Percentiles rank a stretch among this genome's conserved stretches.
These are phyloP conservation scores for Sarcophaga subvicina DNA, from an alignment of 2,888 invertebrate species.

Conservation along the genomic window DNA sequence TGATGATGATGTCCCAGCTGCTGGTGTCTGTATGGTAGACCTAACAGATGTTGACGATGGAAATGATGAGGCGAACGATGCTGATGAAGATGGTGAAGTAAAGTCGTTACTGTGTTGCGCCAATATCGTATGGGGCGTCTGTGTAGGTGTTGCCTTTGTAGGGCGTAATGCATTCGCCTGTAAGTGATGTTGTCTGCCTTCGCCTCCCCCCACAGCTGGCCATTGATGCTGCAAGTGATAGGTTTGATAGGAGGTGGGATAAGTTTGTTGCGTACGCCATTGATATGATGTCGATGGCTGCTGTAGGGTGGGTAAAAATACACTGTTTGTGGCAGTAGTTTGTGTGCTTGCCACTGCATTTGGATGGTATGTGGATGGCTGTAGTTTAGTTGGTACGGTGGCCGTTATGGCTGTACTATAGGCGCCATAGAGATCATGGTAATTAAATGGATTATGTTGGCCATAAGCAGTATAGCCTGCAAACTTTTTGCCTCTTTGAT, in stretches of 20 bases:
- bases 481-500: slow-evolving; percentile 60
- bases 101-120: slow-evolving; percentile 50
- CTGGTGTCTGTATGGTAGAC: slow-evolving; percentile 30
- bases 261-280: slow-evolving; percentile 63
- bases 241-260: slow-evolving; percentile 62
- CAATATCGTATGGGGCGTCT: slow-evolving; percentile 57
- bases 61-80: neutral
- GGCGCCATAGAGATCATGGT: slow-evolving; percentile 69
- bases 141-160: slow-evolving; percentile 56
- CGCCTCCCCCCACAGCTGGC: slow-evolving; percentile 25
- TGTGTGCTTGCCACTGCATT: slow-evolving; percentile 15
- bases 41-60: slow-evolving; percentile 31
- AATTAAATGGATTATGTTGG: slow-evolving; percentile 71
- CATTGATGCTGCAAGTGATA: slow-evolving; percentile 61
- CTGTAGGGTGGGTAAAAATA: slow-evolving; percentile 21
- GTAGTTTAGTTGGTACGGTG: slow-evolving; percentile 57
- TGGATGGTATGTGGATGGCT: slow-evolving; percentile 61
- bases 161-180: slow-evolving; percentile 47
- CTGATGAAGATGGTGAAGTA: slow-evolving; percentile 25
- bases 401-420: slow-evolving; percentile 67
- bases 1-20: neutral
- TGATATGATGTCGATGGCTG: slow-evolving; percentile 67
- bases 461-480: slow-evolving; percentile 67
- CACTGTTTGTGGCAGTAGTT: neutral
- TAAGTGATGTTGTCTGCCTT: slow-evolving; percentile 28